Base-by-base conservation (phyloP, 2,888 invertebrate genomes). In the Parnassius mnemosyne region DNA sequence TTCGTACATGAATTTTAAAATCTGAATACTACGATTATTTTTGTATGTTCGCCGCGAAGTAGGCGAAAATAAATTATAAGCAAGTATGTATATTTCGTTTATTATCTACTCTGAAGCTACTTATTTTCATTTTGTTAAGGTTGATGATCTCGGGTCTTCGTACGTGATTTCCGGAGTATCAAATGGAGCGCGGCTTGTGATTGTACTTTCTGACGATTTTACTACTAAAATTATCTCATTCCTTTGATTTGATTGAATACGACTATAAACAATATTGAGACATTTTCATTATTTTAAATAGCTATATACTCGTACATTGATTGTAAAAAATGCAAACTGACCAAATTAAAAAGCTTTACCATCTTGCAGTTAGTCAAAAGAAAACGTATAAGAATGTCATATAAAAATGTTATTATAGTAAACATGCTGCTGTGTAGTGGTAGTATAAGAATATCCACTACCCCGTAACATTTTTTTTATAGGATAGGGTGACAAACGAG, bases 1-100 rank as follows among this genome's bases (percentile, higher is more conserved):
- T 70, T 74, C 72, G 71, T 13, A 75, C 80, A 72, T 76, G 78
- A 83, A 81, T 85, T 87, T 86, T 84, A 84, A 85, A 74, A 80
- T 78, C 78, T 81, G 49, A 12, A 83, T 84, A 79, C 75, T 71
- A 75, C 66, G 61, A 74, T 80, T 87, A 89, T 84, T 85, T 86
- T 85, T 84, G 84, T 53, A 64, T 53, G 52, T 56, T 52, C 76
- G 73, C 66, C 66, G 69, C 69, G 74, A 64, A 65, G 59, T 62
- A 61, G 57, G 61, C 60, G 56, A 60, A 61, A 60, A 60, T 63
- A 65, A 60, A 57, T 64, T 59, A 63, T 57, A 61, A 55, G 52
- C 63, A 50, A 52, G 51, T 59, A 61, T 34, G 34, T 34, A 7
- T 34, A 34, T 47, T 60, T 63, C 12, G 42, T 41, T 44, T 42